These are phyloP conservation scores for Anguilla japonica DNA, from an alignment of 2,113 vertebrate genomes.

Conservation along the genomic window DNA sequence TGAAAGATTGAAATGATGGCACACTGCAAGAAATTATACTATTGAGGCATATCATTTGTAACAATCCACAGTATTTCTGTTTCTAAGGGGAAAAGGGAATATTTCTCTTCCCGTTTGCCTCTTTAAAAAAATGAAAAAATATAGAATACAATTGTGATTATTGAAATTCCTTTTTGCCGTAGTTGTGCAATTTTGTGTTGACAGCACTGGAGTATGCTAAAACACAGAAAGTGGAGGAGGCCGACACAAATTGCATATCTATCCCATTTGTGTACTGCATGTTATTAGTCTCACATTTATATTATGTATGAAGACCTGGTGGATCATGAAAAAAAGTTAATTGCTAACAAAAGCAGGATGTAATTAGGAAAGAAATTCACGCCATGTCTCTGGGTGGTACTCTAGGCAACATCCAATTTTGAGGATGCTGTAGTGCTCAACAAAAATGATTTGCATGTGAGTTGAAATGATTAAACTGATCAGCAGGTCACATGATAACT, in stretches of 20 bases:
- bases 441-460: conserved; percentile 7
- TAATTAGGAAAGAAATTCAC: not conserved
- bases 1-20: not conserved
- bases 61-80: not conserved
- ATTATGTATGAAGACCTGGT: conserved; percentile 58
- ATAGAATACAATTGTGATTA: conserved; percentile 38
- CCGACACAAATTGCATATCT: conserved; percentile 72
- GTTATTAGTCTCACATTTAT: conserved; percentile 57
- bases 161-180: conserved; percentile 43
- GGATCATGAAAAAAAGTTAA: conserved; percentile 63
- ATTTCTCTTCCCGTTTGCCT: not conserved
- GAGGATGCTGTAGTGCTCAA: not conserved
- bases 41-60: not conserved
- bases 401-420: not conserved
- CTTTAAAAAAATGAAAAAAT: not conserved
- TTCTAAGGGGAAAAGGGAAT: not conserved
- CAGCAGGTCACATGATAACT: not conserved
- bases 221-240: conserved; percentile 62
- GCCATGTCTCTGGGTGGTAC: not conserved
- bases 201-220: conserved; percentile 66
- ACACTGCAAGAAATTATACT: not conserved
- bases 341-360: conserved; percentile 51
- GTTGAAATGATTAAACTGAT: not conserved
- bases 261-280: conserved; percentile 46
- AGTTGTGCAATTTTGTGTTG: conserved; percentile 55